These are phyloP conservation scores for Rhineura floridana DNA, from an alignment of 2,113 vertebrate species.

Conservation along the genomic window DNA sequence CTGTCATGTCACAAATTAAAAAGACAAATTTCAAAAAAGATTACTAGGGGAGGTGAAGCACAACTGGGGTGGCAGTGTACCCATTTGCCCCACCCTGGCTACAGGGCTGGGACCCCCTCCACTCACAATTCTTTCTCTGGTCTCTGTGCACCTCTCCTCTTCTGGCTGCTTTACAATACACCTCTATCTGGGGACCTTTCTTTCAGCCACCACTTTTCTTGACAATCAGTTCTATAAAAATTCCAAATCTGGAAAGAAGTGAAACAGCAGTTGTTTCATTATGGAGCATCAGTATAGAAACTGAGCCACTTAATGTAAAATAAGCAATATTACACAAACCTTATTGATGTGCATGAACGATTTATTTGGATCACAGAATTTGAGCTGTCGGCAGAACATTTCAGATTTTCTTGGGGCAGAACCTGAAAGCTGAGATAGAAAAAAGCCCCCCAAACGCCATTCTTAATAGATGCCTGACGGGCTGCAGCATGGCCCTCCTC, in stretches of 20 bases:
- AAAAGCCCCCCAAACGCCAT: not conserved
- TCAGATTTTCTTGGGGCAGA: not conserved
- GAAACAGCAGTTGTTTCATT: not conserved
- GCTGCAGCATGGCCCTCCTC: constrained; percentile 40
- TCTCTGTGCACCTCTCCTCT: too few relatives aligned
- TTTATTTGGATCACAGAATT: constrained; percentile 3
- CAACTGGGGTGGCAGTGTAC: too few relatives aligned
- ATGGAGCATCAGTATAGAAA: not conserved
- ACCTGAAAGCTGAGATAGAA: not conserved
- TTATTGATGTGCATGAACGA: not conserved
- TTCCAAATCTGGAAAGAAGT: not conserved
- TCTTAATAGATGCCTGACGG: constrained; percentile 18
- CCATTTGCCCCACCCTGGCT: too few relatives aligned
- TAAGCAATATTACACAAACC: not conserved
- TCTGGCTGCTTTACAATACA: not conserved
- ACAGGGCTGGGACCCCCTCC: too few relatives aligned
- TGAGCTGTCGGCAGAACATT: not conserved
- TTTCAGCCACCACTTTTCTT: not conserved
- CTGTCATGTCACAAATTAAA: too few relatives aligned
- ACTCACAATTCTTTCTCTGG: too few relatives aligned
- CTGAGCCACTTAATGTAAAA: not conserved
- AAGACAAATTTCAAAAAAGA: too few relatives aligned
- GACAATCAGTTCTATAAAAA: not conserved
- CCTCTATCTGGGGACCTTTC: not conserved
- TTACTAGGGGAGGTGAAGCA: too few relatives aligned